These are phyloP conservation scores for Montifringilla adamsi DNA, from an alignment of 2,113 vertebrate species.

Conservation along the genomic window DNA sequence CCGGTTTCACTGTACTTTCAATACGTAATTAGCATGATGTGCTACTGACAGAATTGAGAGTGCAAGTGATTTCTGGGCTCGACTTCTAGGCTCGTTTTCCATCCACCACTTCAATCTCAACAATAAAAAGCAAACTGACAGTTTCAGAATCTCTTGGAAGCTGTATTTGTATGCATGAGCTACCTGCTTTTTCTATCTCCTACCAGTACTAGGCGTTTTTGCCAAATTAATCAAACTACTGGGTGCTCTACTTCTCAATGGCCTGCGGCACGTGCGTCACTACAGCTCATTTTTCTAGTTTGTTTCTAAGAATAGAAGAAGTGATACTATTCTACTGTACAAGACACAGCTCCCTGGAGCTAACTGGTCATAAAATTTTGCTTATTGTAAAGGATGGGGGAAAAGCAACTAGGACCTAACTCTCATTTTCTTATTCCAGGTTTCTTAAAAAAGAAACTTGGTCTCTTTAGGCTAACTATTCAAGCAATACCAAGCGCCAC, in stretches of 20 bases:
- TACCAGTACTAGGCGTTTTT: not conserved
- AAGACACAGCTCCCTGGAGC: not conserved
- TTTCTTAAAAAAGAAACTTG: not conserved
- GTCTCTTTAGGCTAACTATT: not conserved
- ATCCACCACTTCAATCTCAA: not conserved
- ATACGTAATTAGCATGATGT: not conserved
- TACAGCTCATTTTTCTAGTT: not conserved
- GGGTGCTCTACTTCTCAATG: not conserved
- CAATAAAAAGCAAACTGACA: not conserved
- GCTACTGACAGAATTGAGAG: not conserved
- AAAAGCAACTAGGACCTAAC: not conserved
- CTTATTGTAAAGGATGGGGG: not conserved
- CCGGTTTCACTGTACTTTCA: not conserved
- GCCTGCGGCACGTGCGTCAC: accelerated
- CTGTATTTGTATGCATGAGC: not conserved
- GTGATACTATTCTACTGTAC: not conserved
- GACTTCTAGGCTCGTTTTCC: not conserved
- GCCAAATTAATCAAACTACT: not conserved
- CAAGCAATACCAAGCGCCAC: not conserved
- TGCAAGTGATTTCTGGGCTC: accelerated
- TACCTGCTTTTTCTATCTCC: not conserved
- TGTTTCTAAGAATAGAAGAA: not conserved
- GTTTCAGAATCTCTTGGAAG: not conserved
- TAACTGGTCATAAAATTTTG: not conserved
- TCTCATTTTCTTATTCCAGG: not conserved